Percentiles rank a stretch among this genome's conserved stretches.
Evolutionary conservation across 2,797 vertebrate species (phyloP).

Genomic region (Silurus lanzhouensis): DNA sequence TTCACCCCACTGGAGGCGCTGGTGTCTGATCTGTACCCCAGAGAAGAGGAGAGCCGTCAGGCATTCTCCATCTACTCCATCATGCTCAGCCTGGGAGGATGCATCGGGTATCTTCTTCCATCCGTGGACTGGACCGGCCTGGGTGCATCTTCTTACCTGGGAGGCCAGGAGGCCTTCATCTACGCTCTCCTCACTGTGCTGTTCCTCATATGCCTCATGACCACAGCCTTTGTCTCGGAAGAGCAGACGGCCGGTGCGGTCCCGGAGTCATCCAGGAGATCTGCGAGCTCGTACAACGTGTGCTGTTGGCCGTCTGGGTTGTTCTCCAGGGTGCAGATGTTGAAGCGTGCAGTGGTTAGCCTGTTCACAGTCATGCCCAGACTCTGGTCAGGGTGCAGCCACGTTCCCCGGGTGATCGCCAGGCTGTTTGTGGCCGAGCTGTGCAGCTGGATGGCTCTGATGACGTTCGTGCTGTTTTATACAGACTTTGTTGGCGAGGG

Average conservation of each 20-base stretch:
- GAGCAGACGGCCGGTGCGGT: conserved; percentile 57
- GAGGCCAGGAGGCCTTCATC: conserved; percentile 81
- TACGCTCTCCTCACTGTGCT: conserved; percentile 78
- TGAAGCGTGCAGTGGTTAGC: conserved; percentile 49
- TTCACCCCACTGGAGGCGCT: conserved; percentile 84
- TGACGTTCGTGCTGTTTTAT: conserved; percentile 87
- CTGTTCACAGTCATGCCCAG: conserved; percentile 67
- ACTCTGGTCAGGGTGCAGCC: conserved; percentile 72
- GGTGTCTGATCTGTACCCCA: conserved; percentile 83
- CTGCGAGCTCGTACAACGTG: background rate
- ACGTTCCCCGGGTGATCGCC: conserved; percentile 73
- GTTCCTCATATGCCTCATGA: conserved; percentile 75
- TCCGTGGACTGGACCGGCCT: conserved; percentile 80
- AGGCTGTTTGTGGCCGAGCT: conserved; percentile 84
- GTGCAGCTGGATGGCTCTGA: conserved; percentile 87
- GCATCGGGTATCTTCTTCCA: conserved; percentile 82
- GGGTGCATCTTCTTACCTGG: conserved; percentile 73
- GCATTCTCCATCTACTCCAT: conserved; percentile 84
- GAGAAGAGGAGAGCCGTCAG: conserved; percentile 77
- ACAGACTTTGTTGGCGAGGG: conserved; percentile 85
- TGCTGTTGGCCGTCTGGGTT: rapidly evolving
- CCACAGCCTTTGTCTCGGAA: conserved; percentile 78
- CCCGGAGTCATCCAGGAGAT: background rate
- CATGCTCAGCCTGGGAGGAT: conserved; percentile 85
- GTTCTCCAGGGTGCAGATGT: conserved; percentile 53